Evolutionary conservation across 2,888 invertebrate genomes (phyloP).

Genomic region (Apoda limacodes): DNA sequence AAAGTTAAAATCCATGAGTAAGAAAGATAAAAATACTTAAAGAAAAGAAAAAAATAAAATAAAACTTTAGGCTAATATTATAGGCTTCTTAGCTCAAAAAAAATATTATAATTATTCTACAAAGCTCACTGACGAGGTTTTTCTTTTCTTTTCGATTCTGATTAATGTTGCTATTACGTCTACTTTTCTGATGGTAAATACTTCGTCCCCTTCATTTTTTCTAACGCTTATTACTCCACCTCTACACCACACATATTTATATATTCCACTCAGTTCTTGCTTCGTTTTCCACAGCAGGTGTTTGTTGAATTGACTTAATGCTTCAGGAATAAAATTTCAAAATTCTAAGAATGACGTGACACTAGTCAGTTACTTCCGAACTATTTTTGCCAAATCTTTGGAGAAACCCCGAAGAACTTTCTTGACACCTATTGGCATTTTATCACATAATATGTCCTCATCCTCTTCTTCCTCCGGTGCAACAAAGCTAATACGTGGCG

Average conservation of each 20-base stretch:
- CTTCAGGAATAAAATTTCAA: no score
- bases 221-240: constrained; percentile 2
- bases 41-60: no score
- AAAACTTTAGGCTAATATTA: no score
- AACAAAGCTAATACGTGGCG: constrained; percentile 4
- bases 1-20: no score
- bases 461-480: constrained; percentile 12
- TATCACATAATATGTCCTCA: neutral
- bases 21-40: no score
- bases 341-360: constrained; percentile 7
- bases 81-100: no score
- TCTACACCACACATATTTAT: constrained; percentile 7
- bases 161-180: neutral
- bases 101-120: no score
- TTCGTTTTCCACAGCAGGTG: no score
- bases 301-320: no score
- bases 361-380: constrained; percentile 5
- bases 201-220: constrained; percentile 2
- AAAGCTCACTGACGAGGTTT: neutral
- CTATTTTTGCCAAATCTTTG: constrained; percentile 12
- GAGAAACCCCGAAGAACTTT: constrained; percentile 8
- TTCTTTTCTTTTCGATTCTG: neutral
- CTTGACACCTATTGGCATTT: neutral
- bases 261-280: no score
- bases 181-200: no score